Percentiles rank a stretch among this genome's conserved stretches.
Evolutionary conservation across 2,113 vertebrate genomes (phyloP).

Genomic region (Speoplatyrhinus poulsoni): DNA sequence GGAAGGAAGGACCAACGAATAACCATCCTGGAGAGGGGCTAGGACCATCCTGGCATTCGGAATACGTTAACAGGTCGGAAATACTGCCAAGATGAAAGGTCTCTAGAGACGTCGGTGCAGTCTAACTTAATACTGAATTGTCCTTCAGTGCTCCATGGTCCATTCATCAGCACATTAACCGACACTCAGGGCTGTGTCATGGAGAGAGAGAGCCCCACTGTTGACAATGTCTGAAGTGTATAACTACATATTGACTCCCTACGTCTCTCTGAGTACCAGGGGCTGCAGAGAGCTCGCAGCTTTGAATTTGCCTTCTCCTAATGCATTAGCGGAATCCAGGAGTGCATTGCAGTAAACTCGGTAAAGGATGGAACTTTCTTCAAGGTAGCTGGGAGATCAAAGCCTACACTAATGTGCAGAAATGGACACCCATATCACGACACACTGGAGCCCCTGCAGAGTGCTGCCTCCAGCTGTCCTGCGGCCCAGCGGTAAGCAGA

Average conservation of each 20-base stretch:
- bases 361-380: conserved; percentile 34
- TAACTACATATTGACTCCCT: conserved; percentile 62
- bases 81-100: conserved; percentile 46
- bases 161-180: conserved; percentile 54
- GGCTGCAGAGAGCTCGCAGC: conserved; percentile 30
- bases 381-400: conserved; percentile 38
- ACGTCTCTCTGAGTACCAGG: conserved; percentile 7
- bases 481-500: conserved; percentile 27
- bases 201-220: conserved; percentile 21
- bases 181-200: conserved; percentile 41
- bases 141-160: conserved; percentile 36
- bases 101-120: conserved; percentile 35
- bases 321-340: conserved; percentile 38
- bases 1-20: conserved; percentile 15
- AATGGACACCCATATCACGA: conserved; percentile 44
- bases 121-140: conserved; percentile 10
- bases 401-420: conserved; percentile 50
- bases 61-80: conserved; percentile 48
- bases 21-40: conserved; percentile 36
- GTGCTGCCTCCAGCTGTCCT: conserved; percentile 59
- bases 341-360: conserved; percentile 17
- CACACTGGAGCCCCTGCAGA: conserved; percentile 46
- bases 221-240: conserved; percentile 50
- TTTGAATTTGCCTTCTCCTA: conserved; percentile 45
- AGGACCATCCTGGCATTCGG: conserved; percentile 56